Conservation (phyloP, 2,888 invertebrate genomes). For the Drosophila recens region DNA sequence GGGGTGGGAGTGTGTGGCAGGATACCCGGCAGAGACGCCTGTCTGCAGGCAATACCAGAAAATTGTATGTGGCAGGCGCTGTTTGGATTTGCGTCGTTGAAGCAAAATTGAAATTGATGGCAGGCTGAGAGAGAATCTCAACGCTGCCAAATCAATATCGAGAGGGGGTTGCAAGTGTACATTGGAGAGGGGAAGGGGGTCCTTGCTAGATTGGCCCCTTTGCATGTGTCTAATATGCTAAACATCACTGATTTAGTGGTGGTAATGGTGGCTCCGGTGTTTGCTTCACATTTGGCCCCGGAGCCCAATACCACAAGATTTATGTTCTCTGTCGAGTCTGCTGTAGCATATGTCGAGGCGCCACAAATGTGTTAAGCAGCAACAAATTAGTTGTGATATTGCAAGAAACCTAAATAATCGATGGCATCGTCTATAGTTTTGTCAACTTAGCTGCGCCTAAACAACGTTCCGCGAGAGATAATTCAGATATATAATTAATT, state of each 20-base stretch:
- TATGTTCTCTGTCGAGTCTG: conserved; percentile 47
- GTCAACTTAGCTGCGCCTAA: background rate
- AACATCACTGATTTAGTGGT: conserved; percentile 74
- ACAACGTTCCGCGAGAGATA: too few relatives aligned
- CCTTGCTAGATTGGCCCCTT: conserved; percentile 52
- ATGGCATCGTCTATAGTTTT: background rate
- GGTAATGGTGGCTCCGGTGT: conserved; percentile 50
- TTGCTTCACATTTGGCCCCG: conserved; percentile 11
- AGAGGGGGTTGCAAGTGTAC: conserved; percentile 6
- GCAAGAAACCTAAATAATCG: conserved; percentile 27
- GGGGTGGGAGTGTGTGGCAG: conserved; percentile 7
- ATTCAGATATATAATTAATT: background rate
- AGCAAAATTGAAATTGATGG: conserved; percentile 85
- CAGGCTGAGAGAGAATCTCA: conserved; percentile 62
- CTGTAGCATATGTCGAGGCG: conserved; percentile 50
- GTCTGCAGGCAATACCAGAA: conserved; percentile 69
- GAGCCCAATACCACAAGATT: conserved; percentile 53
- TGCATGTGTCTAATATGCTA: conserved; percentile 78
- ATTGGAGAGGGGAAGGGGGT: background rate
- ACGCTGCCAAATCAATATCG: conserved; percentile 55
- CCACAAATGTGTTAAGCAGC: conserved; percentile 42
- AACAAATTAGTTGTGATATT: conserved; percentile 56
- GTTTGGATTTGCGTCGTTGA: conserved; percentile 67
- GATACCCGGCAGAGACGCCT: conserved; percentile 27
- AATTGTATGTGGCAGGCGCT: conserved; percentile 76